Evolutionary conservation across 2,888 invertebrate species (phyloP), one percentile per base, ranked within the genome.

Genomic region (Agrenia bidenticulata): DNA sequence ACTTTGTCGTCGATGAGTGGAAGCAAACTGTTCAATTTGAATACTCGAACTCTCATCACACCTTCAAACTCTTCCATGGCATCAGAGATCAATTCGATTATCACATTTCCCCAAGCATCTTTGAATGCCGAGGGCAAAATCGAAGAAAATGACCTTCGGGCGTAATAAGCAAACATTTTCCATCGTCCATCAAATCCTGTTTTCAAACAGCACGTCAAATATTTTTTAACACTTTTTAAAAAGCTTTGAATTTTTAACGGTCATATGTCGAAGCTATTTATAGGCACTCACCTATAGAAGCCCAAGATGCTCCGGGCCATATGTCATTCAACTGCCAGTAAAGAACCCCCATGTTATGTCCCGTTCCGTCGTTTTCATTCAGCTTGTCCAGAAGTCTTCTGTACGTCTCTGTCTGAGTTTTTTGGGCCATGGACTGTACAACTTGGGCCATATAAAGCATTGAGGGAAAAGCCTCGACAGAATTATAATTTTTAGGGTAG

Each of bases 151-250:
- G 97, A 95, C 1, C 89, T 84, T 73, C 84, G 85, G 0, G 92
- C 92, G 80, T 87, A 94, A 80, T 97, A 93, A 77, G 98, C 97
- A 1, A 94, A 81, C 85, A 91, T 87, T 80, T 93, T 93, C 92
- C 92, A 92, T 74, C 85, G 84, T 11, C 90, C 89, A 41, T 84
- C 84, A 77, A 84, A 88, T 80, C 39, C 84, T 84, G 77, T 84
- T 88, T 80, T 92, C 91, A 89, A 81, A 17, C 5, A 19, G 15
- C 5, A 45, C 5, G 15, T 45, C 5, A 5, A 17, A 17, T 19
- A 45, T 17, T 19, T 24, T 23, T 17, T 19, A 42, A 19, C n/a
- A n/a, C n/a, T n/a, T n/a, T n/a, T n/a, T n/a, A n/a, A n/a, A n/a
- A n/a, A n/a, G n/a, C n/a, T n/a, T n/a, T n/a, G n/a, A n/a, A n/a